Conservation (phyloP, 2,797 vertebrate genomes). For the Phalanger gymnotis region DNA sequence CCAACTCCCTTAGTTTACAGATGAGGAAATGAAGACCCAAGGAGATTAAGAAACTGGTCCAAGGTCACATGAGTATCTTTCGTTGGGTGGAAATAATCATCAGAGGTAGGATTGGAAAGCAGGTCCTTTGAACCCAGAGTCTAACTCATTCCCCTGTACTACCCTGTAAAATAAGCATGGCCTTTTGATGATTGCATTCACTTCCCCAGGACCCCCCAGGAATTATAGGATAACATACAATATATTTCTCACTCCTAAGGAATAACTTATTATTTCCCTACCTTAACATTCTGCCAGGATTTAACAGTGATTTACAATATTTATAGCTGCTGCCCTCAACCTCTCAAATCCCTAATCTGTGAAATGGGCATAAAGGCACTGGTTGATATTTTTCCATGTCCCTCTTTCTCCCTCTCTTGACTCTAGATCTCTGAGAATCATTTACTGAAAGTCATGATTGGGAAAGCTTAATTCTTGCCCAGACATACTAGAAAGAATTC, state of each 20-base stretch:
- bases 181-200: background rate
- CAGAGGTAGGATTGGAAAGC: background rate
- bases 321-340: background rate
- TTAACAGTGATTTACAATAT: background rate
- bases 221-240: background rate
- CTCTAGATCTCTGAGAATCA: background rate
- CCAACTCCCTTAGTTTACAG: background rate
- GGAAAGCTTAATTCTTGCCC: background rate
- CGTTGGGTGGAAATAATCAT: background rate
- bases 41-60: background rate
- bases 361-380: background rate
- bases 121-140: background rate
- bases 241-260: background rate
- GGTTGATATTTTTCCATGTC: background rate
- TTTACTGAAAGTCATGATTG: background rate
- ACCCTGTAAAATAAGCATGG: background rate
- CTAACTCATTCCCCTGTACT: background rate
- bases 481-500: background rate
- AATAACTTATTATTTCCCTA: no score
- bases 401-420: background rate
- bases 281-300: background rate
- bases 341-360: background rate
- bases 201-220: background rate
- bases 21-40: background rate
- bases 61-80: background rate